A percentile compares a stretch with the other conserved stretches of the same genome.
Conservation (phyloP, 2,113 vertebrate species). For the Clarias batrachus region DNA sequence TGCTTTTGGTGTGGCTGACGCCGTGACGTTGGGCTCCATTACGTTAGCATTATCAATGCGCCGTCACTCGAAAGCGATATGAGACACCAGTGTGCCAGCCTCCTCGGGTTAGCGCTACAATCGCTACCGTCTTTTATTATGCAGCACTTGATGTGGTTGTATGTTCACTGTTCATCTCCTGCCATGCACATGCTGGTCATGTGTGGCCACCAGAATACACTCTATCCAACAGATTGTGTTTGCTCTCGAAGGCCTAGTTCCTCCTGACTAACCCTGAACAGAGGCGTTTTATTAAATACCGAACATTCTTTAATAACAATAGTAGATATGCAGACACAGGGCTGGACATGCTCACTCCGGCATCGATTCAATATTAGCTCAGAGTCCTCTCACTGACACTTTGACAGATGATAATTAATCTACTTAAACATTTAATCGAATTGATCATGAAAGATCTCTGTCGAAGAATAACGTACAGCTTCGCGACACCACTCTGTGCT, state of each 20-base stretch:
- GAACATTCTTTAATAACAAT: background rate
- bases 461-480: background rate
- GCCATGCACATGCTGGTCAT: background rate
- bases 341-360: background rate
- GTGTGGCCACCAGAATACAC: background rate
- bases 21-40: slow-evolving; percentile 26
- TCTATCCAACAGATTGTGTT: background rate
- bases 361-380: too few relatives aligned
- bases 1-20: slow-evolving; percentile 43
- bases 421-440: background rate
- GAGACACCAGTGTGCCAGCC: slow-evolving; percentile 19
- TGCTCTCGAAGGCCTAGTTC: background rate
- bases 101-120: background rate
- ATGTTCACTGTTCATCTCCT: too few relatives aligned
- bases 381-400: background rate
- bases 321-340: background rate
- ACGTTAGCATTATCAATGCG: slow-evolving; percentile 35
- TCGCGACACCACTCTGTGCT: background rate
- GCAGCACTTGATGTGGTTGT: slow-evolving; percentile 32
- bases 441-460: background rate
- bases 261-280: background rate
- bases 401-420: background rate
- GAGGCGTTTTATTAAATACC: background rate
- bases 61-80: slow-evolving; percentile 20
- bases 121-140: background rate